phyloP scores from a whole-genome alignment of 2,113 vertebrate species.

The Columba livia region DNA sequence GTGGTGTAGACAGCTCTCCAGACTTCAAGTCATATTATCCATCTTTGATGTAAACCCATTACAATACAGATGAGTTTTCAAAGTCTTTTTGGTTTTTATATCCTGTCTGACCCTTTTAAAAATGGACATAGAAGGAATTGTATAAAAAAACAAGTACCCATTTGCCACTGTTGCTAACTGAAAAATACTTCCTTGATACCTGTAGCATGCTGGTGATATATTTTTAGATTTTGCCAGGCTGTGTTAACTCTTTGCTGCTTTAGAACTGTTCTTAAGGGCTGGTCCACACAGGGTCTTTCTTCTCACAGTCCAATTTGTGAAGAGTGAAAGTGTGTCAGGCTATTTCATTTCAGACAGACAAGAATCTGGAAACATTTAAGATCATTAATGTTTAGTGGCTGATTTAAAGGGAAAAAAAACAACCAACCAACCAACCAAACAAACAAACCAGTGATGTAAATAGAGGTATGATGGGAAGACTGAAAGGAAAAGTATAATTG shows the following conservation, averaged over 20 bases:
- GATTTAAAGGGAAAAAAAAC: neutral
- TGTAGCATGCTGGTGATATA: neutral
- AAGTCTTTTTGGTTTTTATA: neutral
- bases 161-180: neutral
- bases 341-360: neutral
- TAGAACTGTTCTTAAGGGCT: neutral
- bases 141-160: neutral
- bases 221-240: neutral
- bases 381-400: neutral
- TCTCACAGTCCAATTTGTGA: neutral
- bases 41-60: neutral
- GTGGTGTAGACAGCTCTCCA: neutral
- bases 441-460: neutral
- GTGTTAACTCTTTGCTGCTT: neutral
- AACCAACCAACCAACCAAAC: too few relatives aligned
- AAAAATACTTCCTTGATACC: neutral
- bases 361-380: neutral
- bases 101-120: neutral
- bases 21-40: neutral
- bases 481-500: neutral
- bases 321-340: neutral
- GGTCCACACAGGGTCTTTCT: neutral
- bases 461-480: neutral
- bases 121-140: neutral
- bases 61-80: neutral